These are phyloP conservation scores for Cacatua alba DNA, from an alignment of 2,113 vertebrate species.

Conservation along the genomic window DNA sequence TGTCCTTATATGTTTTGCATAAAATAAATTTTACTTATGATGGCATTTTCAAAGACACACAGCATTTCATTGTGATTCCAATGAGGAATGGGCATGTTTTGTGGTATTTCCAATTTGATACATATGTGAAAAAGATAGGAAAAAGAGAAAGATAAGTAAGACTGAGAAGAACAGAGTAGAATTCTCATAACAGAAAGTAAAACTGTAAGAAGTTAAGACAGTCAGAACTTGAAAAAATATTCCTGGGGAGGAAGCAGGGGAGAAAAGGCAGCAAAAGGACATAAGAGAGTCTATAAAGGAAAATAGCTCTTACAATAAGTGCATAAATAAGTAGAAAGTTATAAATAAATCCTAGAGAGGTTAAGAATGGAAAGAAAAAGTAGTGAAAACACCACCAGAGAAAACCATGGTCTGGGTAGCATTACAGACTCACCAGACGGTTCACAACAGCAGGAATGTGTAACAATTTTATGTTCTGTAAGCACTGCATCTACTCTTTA, in stretches of 20 bases:
- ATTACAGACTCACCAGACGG: not conserved
- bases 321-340: not conserved
- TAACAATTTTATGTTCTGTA: not conserved
- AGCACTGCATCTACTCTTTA: not conserved
- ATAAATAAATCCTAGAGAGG: not conserved
- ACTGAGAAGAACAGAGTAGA: not conserved
- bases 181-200: not conserved
- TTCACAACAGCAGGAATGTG: not conserved
- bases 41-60: not conserved
- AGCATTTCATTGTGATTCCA: not conserved
- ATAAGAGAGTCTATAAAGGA: not conserved
- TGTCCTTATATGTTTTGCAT: not conserved
- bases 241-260: accelerated
- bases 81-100: not conserved
- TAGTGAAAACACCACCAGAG: not conserved
- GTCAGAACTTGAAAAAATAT: not conserved
- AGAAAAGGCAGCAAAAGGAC: accelerated
- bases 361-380: not conserved
- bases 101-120: not conserved
- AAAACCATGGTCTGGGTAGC: not conserved
- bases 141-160: not conserved
- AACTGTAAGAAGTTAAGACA: not conserved
- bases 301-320: not conserved
- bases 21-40: not conserved
- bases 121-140: not conserved